These are phyloP conservation scores for Emydoidea blandingii DNA, from an alignment of 2,797 vertebrate species.

Conservation along the genomic window DNA sequence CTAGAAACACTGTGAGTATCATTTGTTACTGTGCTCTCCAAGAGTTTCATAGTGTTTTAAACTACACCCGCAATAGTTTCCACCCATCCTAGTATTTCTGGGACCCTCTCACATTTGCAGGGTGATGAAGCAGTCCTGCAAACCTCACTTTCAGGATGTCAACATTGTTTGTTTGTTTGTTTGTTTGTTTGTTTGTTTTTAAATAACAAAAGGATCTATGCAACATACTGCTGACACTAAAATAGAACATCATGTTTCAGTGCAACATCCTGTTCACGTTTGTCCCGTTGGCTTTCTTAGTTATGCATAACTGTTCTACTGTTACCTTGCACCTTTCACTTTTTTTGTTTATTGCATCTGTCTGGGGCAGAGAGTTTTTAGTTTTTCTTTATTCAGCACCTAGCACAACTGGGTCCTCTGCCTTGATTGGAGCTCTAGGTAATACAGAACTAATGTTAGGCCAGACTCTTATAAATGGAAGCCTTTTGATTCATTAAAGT, in stretches of 20 bases:
- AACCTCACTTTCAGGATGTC: neutral
- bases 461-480: neutral
- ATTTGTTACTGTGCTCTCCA: neutral
- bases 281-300: neutral
- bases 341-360: neutral
- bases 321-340: neutral
- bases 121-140: neutral
- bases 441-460: neutral
- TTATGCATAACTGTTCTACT: neutral
- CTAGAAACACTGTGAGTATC: no score
- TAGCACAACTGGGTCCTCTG: neutral
- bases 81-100: neutral
- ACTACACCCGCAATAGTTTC: neutral
- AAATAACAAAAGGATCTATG: neutral
- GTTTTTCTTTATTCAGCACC: neutral
- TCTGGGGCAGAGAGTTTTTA: neutral
- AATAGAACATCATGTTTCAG: neutral
- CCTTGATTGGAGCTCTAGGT: neutral
- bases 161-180: neutral
- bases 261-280: neutral
- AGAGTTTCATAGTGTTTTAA: neutral
- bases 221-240: neutral
- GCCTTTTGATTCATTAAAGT: neutral
- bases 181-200: neutral
- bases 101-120: neutral